phyloP scores from a whole-genome alignment of 2,797 vertebrate genomes.

The Furcifer pardalis region DNA sequence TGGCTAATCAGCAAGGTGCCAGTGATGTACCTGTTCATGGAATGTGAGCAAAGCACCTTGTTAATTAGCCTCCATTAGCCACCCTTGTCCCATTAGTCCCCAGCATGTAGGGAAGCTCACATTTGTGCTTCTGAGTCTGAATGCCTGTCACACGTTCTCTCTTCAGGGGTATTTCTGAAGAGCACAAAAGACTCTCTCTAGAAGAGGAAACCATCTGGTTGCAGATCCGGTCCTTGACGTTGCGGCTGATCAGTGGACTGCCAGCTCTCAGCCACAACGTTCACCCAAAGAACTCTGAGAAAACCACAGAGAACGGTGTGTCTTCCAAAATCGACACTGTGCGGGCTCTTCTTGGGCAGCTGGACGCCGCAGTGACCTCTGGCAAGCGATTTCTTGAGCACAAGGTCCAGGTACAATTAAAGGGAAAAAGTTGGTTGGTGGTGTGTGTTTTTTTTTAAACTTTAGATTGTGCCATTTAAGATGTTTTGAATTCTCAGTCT shows the following conservation, averaged over 20 bases:
- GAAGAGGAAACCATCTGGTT: conserved; percentile 93
- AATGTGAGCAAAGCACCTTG: too few species aligned
- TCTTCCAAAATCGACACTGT: conserved; percentile 81
- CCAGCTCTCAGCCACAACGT: conserved; percentile 78
- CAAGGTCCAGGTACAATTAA: conserved; percentile 76
- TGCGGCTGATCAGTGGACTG: conserved; percentile 88
- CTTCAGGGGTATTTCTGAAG: conserved; percentile 86
- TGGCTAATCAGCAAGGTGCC: too few species aligned
- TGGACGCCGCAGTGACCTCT: conserved; percentile 82
- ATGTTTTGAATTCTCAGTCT: conserved; percentile 39
- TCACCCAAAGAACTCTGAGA: conserved; percentile 86
- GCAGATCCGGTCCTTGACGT: conserved; percentile 87
- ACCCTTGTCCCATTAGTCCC: too few species aligned
- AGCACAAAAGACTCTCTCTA: conserved; percentile 85
- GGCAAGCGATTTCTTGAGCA: conserved; percentile 84
- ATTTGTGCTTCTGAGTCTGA: not conserved
- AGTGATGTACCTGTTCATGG: too few species aligned
- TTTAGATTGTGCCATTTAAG: conserved; percentile 26
- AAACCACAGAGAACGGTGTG: conserved; percentile 88
- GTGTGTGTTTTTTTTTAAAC: not conserved
- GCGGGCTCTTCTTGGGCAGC: conserved; percentile 82
- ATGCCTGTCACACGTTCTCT: conserved; percentile 21
- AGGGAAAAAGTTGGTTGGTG: conserved; percentile 8
- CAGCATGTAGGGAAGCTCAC: conserved; percentile 29
- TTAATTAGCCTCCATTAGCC: too few species aligned